Base-by-base conservation (phyloP, 2,888 invertebrate species). In the Trichacis sp. region DNA sequence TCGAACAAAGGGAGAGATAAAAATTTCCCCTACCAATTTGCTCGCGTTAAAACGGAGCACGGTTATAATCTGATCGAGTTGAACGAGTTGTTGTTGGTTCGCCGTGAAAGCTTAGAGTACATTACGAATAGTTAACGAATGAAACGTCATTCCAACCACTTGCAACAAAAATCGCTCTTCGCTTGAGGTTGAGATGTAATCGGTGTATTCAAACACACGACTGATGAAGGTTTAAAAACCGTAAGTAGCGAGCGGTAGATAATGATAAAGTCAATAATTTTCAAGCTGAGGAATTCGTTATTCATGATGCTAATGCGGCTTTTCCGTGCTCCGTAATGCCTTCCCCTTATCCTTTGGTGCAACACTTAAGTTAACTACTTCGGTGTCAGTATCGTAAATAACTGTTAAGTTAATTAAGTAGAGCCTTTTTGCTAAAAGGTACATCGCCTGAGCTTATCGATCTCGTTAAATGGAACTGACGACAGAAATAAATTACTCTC, bases 351-450 rank as follows among this genome's bases (percentile, higher is more conserved):
- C 58, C 40, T 45, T 51, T 67, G 48, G 58, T 52, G 58, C 66
- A 29, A 62, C 59, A 57, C 53, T 48, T 50, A 54, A 60, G 55
- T 52, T 51, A 60, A 66, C 58, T 58, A 58, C 61, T 62, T 66
- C 51, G 49, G 55, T 54, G 54, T 47, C 33, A 45, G 61, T 68
- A 71, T 73, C 71, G 69, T 71, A 71, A 73, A 73, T 73, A 70
- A 71, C 59, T 60, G 64, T 69, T 71, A 71, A 68, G 62, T 67
- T 70, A 68, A 71, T 73, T 71, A 73, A 69, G 68, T 62, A 66
- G 54, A 64, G 68, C 64, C 59, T 56, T 59, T 62, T 63, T 47
- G 59, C 64, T 67, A 61, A 68, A 68, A 68, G 68, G 64, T 59
- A 57, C 64, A 61, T 68, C 64, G 61, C 50, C 48, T 43, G 45